Evolutionary conservation across 2,888 invertebrate genomes (phyloP), one percentile per base, ranked within the genome.

Genomic region (Drosophila quinaria): DNA sequence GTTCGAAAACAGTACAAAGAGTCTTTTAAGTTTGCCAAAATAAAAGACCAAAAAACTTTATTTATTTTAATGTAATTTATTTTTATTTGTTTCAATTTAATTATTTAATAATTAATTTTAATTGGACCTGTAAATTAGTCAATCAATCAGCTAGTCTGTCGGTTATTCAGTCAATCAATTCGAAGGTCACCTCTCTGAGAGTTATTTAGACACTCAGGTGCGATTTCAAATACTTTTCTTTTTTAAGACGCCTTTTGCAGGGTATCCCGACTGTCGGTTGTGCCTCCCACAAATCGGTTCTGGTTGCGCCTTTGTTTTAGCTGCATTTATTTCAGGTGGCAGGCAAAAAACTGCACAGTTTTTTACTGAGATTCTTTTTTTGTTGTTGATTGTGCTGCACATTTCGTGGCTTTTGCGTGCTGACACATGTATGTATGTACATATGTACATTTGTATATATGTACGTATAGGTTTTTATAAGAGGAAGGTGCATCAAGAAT

Each of bases 321-420:
- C 81, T 74, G 81, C 56, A 62, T 62, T 56, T 55, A n/a, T 64
- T 47, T 50, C 55, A 58, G 61, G 50, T 47, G 58, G 46, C 54
- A 25, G 54, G 19, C 54, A 71, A 77, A 59, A 80, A 74, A 44
- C 71, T 37, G 62, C 42, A 37, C 35, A 59, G 62, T 49, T 60
- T 67, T 59, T 19, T 54, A n/a, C 31, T 19, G 25, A 25, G 41
- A 3, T 54, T 17, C 5, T 52, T 22, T n/a, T 9, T 25, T 41
- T 19, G 44, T n/a, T 44, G 56, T 15, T 15, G 35, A 10, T 29
- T 55, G 42, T 44, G 63, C 46, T 67, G 67, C 77, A 62, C 74
- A 80, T 79, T 80, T 78, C 64, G 78, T 51, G 78, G 81, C 66
- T 67, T 69, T 67, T 75, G 61, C 64, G 64, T 72, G 47, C 8